Conservation (phyloP, 2,888 invertebrate genomes). For the Arge pagana region DNA sequence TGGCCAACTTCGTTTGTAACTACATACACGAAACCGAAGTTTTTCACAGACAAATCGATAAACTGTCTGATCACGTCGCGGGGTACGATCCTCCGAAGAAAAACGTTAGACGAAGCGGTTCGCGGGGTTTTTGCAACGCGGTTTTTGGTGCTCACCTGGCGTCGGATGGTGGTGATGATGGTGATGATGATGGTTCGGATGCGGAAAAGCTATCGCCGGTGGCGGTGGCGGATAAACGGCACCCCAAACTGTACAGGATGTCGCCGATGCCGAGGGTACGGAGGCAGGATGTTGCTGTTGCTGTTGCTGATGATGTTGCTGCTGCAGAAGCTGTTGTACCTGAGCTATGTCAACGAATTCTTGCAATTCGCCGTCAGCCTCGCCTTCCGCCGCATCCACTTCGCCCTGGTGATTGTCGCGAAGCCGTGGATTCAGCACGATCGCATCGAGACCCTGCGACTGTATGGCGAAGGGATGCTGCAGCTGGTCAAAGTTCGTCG, state of each 20-base stretch:
- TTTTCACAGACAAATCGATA: no score
- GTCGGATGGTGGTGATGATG: constrained; percentile 31
- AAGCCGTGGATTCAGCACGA: constrained; percentile 42
- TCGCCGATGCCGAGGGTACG: constrained; percentile 41
- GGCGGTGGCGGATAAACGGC: constrained; percentile 51
- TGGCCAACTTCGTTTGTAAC: no score
- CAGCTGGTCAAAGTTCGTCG: constrained; percentile 54
- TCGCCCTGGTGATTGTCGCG: constrained; percentile 44
- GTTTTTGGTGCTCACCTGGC: constrained; percentile 41
- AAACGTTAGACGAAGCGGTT: no score
- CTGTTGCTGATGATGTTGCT: constrained; percentile 60
- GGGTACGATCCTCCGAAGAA: no score
- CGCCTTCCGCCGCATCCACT: constrained; percentile 33
- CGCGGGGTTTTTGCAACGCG: no score
- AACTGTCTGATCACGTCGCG: no score
- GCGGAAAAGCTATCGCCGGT: constrained; percentile 45
- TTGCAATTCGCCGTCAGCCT: constrained; percentile 53
- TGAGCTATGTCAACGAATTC: constrained; percentile 86
- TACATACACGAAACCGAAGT: no score
- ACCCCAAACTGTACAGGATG: constrained; percentile 41
- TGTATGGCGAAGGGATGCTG: constrained; percentile 48
- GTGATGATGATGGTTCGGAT: constrained; percentile 48
- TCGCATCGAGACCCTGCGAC: constrained; percentile 31
- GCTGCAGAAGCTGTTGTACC: constrained; percentile 76
- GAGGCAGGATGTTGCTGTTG: constrained; percentile 41